Evolutionary conservation across 2,113 vertebrate genomes (phyloP).

Genomic region (Pollimyrus isidori): DNA sequence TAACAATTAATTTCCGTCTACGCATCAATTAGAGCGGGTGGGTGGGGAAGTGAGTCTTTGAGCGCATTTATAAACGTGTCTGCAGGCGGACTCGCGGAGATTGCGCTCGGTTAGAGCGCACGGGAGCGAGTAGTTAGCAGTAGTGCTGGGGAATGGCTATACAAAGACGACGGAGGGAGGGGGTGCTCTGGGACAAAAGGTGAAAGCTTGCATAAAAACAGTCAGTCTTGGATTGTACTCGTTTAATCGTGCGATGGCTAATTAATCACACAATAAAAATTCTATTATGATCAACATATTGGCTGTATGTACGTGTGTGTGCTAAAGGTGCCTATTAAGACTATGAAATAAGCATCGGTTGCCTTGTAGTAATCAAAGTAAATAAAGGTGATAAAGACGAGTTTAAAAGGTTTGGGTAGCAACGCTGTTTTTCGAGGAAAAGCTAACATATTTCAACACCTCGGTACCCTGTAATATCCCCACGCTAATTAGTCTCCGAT

Average conservation of each 20-base stretch:
- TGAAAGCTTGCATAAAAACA: not conserved
- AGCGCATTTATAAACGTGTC: not conserved
- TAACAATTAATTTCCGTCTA: conserved; percentile 41
- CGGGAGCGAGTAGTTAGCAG: not conserved
- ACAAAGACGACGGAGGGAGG: not conserved
- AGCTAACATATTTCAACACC: not conserved
- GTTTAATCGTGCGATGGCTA: not conserved
- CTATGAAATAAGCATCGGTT: not conserved
- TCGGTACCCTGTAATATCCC: not conserved
- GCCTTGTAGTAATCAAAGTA: not conserved
- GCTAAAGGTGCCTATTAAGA: not conserved
- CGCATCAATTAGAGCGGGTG: conserved; percentile 45
- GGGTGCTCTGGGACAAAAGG: not conserved
- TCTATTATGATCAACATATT: not conserved
- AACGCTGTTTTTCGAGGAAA: not conserved
- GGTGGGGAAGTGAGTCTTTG: not conserved
- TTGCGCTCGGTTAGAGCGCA: not conserved
- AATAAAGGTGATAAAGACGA: not conserved
- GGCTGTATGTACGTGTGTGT: not conserved
- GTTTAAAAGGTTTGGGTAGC: not conserved
- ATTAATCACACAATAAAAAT: not conserved
- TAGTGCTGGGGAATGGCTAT: not conserved
- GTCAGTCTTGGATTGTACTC: not conserved
- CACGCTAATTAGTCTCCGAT: conserved; percentile 27
- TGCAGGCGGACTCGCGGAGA: not conserved